phyloP scores from a whole-genome alignment of 2,888 invertebrate genomes.

The Osedax fenrisi region DNA sequence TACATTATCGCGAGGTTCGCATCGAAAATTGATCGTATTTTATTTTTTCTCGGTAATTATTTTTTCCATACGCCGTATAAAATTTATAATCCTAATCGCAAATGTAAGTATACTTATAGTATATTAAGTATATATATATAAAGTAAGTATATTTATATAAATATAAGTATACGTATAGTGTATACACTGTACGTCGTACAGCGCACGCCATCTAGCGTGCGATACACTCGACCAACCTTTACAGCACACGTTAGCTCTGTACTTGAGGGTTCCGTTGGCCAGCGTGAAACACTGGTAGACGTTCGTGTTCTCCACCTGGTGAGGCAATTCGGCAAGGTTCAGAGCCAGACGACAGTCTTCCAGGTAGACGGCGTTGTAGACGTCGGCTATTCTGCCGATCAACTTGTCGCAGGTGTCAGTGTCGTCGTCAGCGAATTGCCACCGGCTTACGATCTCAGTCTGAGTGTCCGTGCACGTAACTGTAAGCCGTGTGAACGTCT shows the following conservation, averaged over 20 bases:
- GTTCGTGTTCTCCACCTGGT: constrained; percentile 3
- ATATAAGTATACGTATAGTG: too few species aligned
- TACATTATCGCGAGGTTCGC: too few species aligned
- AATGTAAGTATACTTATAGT: too few species aligned
- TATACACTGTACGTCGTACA: neutral
- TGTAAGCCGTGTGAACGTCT: too few species aligned
- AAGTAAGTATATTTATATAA: too few species aligned
- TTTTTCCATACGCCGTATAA: too few species aligned
- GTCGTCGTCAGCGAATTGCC: neutral
- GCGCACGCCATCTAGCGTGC: neutral
- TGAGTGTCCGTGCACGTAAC: too few species aligned
- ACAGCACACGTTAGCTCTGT: constrained; percentile 8
- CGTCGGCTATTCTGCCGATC: neutral
- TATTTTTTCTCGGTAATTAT: too few species aligned
- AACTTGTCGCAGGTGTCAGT: neutral
- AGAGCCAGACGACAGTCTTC: constrained; percentile 6
- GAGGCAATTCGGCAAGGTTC: neutral
- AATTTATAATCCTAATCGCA: too few species aligned
- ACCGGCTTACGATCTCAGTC: neutral
- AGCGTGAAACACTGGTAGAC: neutral
- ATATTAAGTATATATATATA: too few species aligned
- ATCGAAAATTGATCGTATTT: too few species aligned
- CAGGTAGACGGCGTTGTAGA: constrained; percentile 1
- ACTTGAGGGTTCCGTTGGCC: constrained; percentile 4
- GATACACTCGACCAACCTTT: neutral